Conservation (phyloP, 2,113 vertebrate species). For the Cervus canadensis region DNA sequence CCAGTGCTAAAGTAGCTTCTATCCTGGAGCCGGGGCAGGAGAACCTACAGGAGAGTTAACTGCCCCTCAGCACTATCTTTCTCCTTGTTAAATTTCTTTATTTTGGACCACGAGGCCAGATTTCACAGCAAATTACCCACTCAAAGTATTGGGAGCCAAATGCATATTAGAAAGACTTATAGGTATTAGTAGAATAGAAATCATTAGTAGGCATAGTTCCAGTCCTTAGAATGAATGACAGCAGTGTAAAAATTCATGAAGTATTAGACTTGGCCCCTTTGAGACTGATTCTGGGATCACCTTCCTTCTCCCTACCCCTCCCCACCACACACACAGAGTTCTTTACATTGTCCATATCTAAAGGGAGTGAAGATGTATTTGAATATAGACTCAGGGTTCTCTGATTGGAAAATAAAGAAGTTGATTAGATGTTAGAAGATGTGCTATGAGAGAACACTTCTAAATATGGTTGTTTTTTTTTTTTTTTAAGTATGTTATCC, state of each 20-base stretch:
- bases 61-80: background rate
- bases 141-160: background rate
- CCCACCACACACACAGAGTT: rapidly evolving
- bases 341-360: background rate
- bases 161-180: background rate
- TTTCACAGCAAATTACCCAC: slow-evolving; percentile 13
- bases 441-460: background rate
- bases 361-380: background rate
- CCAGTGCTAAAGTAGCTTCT: background rate
- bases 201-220: background rate
- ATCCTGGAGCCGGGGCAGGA: rapidly evolving
- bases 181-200: background rate
- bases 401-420: slow-evolving; percentile 5
- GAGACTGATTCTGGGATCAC: background rate
- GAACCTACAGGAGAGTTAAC: background rate
- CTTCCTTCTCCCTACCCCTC: background rate
- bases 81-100: slow-evolving; percentile 16
- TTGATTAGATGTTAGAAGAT: background rate
- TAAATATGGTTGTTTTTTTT: background rate
- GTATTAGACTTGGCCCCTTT: background rate
- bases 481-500: background rate
- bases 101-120: background rate
- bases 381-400: background rate
- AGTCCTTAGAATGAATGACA: background rate
- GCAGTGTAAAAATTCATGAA: background rate